These are phyloP conservation scores for Zygaena filipendulae DNA, from an alignment of 2,888 invertebrate genomes.

Conservation along the genomic window DNA sequence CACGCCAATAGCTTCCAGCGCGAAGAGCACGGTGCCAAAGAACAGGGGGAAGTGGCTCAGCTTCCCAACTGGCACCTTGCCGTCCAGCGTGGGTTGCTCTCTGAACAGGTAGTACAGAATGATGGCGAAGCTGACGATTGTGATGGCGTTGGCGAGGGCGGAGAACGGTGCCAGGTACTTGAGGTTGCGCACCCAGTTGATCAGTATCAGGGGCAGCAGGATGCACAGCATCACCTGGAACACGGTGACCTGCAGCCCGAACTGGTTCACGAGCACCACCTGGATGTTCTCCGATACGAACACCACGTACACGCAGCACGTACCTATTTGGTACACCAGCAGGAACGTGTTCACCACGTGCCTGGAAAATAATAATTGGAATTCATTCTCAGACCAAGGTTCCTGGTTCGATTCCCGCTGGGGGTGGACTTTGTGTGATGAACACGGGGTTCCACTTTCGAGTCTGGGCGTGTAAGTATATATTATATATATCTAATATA, in stretches of 20 bases:
- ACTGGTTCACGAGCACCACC: slow-evolving; percentile 69
- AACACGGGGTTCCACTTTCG: too few relatives aligned
- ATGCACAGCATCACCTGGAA: slow-evolving; percentile 78
- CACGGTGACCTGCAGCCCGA: slow-evolving; percentile 57
- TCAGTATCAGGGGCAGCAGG: slow-evolving; percentile 78
- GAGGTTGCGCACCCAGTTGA: slow-evolving; percentile 86
- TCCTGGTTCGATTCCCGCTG: too few relatives aligned
- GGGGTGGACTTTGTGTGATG: too few relatives aligned
- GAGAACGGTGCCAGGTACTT: slow-evolving; percentile 92
- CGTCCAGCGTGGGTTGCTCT: slow-evolving; percentile 72
- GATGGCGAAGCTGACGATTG: slow-evolving; percentile 84
- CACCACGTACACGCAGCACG: slow-evolving; percentile 96
- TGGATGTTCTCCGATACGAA: slow-evolving; percentile 92
- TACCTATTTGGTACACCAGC: slow-evolving; percentile 92
- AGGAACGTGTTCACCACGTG: slow-evolving; percentile 79
- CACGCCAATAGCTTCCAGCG: slow-evolving; percentile 94
- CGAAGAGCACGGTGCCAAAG: slow-evolving; percentile 96
- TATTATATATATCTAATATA: too few relatives aligned
- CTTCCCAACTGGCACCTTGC: slow-evolving; percentile 72
- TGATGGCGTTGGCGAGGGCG: slow-evolving; percentile 86
- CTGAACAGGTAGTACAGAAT: slow-evolving; percentile 88
- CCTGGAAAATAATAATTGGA: slow-evolving; percentile 48
- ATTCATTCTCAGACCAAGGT: slow-evolving; percentile 1
- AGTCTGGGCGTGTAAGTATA: too few relatives aligned
- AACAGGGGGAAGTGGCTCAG: slow-evolving; percentile 85